These are phyloP conservation scores for Poecilia picta DNA, from an alignment of 2,797 vertebrate genomes.

Conservation along the genomic window DNA sequence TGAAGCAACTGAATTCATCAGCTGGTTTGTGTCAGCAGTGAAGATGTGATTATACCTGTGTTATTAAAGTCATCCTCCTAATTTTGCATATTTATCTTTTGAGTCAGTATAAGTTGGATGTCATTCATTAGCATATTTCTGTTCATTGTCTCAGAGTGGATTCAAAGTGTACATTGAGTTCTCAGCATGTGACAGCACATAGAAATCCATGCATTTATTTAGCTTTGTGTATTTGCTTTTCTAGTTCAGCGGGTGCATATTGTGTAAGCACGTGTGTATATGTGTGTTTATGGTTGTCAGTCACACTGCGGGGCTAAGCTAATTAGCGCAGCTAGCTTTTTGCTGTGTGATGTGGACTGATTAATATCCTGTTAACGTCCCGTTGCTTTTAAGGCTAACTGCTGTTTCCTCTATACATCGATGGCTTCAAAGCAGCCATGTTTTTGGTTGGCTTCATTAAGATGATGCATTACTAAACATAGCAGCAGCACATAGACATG, in stretches of 20 bases:
- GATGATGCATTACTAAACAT: constrained; percentile 50
- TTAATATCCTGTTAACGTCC: constrained; percentile 76
- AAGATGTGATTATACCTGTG: background rate
- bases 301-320: constrained; percentile 70
- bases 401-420: constrained; percentile 69
- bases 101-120: background rate
- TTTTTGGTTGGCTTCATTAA: constrained; percentile 63
- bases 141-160: background rate
- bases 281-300: constrained; percentile 53
- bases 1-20: background rate
- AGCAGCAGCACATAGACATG: constrained; percentile 38
- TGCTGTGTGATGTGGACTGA: constrained; percentile 69
- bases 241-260: background rate
- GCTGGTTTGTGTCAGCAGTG: background rate
- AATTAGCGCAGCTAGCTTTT: constrained; percentile 73
- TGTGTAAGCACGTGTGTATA: constrained; percentile 21
- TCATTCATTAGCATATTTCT: constrained; percentile 23
- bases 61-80: constrained; percentile 10
- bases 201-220: background rate
- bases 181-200: constrained; percentile 7
- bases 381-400: constrained; percentile 66
- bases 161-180: constrained; percentile 4
- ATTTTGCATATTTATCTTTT: constrained; percentile 11
- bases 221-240: constrained; percentile 6
- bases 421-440: constrained; percentile 42